Evolutionary conservation across 2,888 invertebrate species (phyloP).

Genomic region (Mycogona germanica): DNA sequence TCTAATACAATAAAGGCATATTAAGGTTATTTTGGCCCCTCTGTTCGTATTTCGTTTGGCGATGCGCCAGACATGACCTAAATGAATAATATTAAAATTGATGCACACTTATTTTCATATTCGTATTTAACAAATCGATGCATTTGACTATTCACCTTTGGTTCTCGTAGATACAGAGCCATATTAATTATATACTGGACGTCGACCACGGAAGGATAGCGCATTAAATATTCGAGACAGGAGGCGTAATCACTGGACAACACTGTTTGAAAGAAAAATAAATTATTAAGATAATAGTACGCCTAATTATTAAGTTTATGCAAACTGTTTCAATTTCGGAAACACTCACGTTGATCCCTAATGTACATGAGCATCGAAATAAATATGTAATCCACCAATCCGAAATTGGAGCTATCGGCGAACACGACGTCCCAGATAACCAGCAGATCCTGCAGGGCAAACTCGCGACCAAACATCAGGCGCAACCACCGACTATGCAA

Average conservation of each 20-base stretch:
- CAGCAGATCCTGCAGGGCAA: conserved; percentile 60
- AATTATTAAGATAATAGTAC: conserved; percentile 3
- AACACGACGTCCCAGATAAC: conserved; percentile 74
- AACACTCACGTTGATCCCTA: conserved; percentile 49
- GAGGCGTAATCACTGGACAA: conserved; percentile 49
- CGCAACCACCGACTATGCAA: conserved; percentile 63
- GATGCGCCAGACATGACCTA: too few relatives aligned
- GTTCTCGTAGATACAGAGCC: conserved; percentile 36
- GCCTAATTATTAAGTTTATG: neutral
- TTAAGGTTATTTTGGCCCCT: too few relatives aligned
- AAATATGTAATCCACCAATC: conserved; percentile 52
- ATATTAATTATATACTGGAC: conserved; percentile 48
- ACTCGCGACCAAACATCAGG: conserved; percentile 69
- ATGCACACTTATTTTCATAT: neutral
- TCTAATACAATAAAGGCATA: too few relatives aligned
- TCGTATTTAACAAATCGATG: neutral
- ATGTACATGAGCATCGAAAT: conserved; percentile 64
- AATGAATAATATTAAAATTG: neutral
- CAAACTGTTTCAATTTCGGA: neutral
- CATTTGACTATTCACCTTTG: conserved; percentile 16
- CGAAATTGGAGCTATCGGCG: conserved; percentile 46
- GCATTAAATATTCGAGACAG: conserved; percentile 51
- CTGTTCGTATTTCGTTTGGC: too few relatives aligned
- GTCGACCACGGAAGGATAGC: conserved; percentile 51
- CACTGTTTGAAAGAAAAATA: conserved; percentile 43